Evolutionary conservation across 2,888 invertebrate species (phyloP), one percentile per base, ranked within the genome.

Genomic region (Diarsia brunnea): DNA sequence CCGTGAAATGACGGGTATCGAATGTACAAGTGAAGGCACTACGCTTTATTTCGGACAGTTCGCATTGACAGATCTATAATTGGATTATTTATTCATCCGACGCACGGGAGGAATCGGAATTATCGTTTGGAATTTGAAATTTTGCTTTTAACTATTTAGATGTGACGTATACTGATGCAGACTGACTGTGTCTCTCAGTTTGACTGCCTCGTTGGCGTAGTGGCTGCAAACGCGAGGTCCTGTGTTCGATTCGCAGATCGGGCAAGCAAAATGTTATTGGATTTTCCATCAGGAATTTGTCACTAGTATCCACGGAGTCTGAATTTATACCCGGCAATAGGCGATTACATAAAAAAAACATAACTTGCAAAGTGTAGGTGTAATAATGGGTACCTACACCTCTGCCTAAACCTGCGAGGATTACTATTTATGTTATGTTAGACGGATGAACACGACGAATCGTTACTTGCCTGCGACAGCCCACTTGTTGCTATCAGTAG

Each of bases 31-130:
- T 45, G 53, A 65, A 73, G 5, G 49, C 21, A 55, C 31, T 60
- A 51, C 16, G 43, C 19, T 63, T 12, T 31, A 27, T n/a, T 58
- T 69, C 12, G 10, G 31, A 19, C 24, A 16, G 5, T 43, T 19
- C 21, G 31, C 45, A 75, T 55, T 58, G 64, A 65, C 49, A 45
- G 21, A 31, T 69, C 49, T 69, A 68, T 58, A 51, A 60, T 69
- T 43, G 16, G 16, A 45, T 49, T 68, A n/a, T 31, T 58, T 58
- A 61, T 38, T n/a, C 19, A 19, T 4, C 27, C 16, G 10, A 45
- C 11, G 38, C 5, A 38, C 38, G 31, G 21, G 11, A 31, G 1
- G 21, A 71, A 53, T 63, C 4, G 1, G 31, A 14, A 63, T 53
- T 10, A 43, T 51, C 8, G 21, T 5, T 16, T 24, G 7, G 10